Conservation (phyloP, 2,888 invertebrate species). For the Himalopsyche japonica region DNA sequence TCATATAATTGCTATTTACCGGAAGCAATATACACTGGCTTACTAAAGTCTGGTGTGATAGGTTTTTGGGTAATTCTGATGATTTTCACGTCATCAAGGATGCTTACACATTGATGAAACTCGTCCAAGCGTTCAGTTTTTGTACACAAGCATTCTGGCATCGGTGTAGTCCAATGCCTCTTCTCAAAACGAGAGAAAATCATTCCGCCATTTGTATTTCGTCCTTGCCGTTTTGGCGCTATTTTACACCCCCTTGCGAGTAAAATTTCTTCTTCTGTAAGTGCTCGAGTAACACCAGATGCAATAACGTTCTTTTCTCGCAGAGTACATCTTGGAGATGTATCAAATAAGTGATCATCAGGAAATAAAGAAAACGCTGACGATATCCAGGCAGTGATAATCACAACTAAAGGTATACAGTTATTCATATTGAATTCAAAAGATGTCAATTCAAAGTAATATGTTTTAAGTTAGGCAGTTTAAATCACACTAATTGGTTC, state of each 20-base stretch:
- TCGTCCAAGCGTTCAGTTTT: not conserved
- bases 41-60: not conserved
- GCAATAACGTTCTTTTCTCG: not conserved
- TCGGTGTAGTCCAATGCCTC: not conserved
- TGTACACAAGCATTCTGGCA: not conserved
- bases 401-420: too few relatives aligned
- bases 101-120: not conserved
- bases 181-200: not conserved
- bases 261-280: not conserved
- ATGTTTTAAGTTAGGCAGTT: too few relatives aligned
- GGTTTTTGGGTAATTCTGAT: not conserved
- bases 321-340: too few relatives aligned
- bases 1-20: not conserved
- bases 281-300: not conserved
- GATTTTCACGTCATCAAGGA: not conserved
- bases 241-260: not conserved
- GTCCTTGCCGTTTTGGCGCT: not conserved
- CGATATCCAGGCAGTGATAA: too few relatives aligned
- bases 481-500: too few relatives aligned
- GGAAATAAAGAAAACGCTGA: too few relatives aligned
- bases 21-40: not conserved
- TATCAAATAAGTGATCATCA: too few relatives aligned
- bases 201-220: not conserved
- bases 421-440: too few relatives aligned
- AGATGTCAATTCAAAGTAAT: too few relatives aligned